Conservation (phyloP, 2,797 vertebrate species). For the Eupleurogrammus muticus region DNA sequence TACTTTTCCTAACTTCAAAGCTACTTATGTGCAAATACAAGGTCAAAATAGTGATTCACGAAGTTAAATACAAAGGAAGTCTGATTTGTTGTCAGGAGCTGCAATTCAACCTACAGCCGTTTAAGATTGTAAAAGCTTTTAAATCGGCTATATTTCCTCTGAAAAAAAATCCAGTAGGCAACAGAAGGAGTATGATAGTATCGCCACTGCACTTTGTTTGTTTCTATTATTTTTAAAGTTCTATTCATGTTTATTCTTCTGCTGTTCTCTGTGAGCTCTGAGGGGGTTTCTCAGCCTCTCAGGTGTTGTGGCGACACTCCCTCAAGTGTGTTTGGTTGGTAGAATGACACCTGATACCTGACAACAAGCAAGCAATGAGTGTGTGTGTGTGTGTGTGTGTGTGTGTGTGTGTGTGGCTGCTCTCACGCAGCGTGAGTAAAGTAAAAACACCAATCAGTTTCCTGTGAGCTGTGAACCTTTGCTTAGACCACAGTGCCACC, state of each 20-base stretch:
- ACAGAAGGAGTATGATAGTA: too few relatives aligned
- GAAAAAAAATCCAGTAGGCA: too few relatives aligned
- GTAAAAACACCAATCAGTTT: conserved; percentile 8
- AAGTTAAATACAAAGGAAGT: too few relatives aligned
- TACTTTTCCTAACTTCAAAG: too few relatives aligned
- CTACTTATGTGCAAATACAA: too few relatives aligned
- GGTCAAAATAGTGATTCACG: too few relatives aligned
- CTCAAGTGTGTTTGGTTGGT: conserved; percentile 45
- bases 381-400: conserved; percentile 10
- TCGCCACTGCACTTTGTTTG: too few relatives aligned
- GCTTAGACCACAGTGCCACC: conserved; percentile 49
- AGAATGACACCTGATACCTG: conserved; percentile 58
- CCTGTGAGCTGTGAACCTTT: conserved; percentile 2
- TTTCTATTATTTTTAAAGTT: neutral
- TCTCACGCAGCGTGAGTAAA: conserved; percentile 7
- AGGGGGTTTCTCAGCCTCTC: conserved; percentile 51
- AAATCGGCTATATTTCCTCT: neutral
- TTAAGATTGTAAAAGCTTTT: neutral
- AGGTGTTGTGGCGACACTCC: conserved; percentile 54
- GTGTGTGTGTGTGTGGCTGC: neutral
- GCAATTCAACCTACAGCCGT: too few relatives aligned
- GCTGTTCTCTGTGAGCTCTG: conserved; percentile 25
- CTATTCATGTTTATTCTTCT: neutral
- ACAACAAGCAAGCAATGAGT: conserved; percentile 38
- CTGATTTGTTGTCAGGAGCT: too few relatives aligned